Conservation (phyloP, 2,888 invertebrate species). For the Cactoblastis cactorum region DNA sequence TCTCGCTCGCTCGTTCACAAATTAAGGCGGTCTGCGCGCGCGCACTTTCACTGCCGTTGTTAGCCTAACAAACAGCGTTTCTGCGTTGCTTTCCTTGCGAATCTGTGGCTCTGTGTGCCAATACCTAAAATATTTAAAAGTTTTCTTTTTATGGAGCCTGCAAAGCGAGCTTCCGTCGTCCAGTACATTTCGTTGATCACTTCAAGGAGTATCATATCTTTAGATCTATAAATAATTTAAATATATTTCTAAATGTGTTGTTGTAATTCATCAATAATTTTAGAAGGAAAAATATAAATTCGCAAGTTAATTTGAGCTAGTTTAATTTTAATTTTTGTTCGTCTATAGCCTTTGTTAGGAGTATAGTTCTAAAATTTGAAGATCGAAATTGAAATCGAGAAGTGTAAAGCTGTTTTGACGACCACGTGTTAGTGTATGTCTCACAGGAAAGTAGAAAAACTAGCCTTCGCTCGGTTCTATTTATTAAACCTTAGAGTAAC, state of each 20-base stretch:
- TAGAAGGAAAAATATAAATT: too few species aligned
- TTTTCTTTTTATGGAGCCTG: too few species aligned
- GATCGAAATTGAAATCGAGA: conserved; percentile 6
- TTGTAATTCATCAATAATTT: too few species aligned
- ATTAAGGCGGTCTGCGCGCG: conserved; percentile 37
- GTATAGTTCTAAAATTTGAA: not conserved
- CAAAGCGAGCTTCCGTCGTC: too few species aligned
- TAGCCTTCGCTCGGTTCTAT: conserved; percentile 29
- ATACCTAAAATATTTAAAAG: not conserved
- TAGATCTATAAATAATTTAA: too few species aligned
- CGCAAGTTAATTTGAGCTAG: too few species aligned
- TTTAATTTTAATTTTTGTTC: too few species aligned
- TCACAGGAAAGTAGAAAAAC: conserved; percentile 46
- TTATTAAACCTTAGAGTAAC: not conserved
- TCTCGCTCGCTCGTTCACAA: conserved; percentile 35
- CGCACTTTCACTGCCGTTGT: conserved; percentile 56
- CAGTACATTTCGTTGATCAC: too few species aligned
- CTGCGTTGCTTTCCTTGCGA: conserved; percentile 50
- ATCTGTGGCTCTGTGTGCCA: conserved; percentile 27
- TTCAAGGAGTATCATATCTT: too few species aligned
- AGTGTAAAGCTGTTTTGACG: conserved; percentile 16
- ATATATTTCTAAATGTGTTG: too few species aligned
- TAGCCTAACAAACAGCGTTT: conserved; percentile 56
- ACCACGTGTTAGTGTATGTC: conserved; percentile 16
- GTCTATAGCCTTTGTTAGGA: too few species aligned